phyloP scores from a whole-genome alignment of 2,113 vertebrate genomes.

The Herpailurus yagouaroundi region DNA sequence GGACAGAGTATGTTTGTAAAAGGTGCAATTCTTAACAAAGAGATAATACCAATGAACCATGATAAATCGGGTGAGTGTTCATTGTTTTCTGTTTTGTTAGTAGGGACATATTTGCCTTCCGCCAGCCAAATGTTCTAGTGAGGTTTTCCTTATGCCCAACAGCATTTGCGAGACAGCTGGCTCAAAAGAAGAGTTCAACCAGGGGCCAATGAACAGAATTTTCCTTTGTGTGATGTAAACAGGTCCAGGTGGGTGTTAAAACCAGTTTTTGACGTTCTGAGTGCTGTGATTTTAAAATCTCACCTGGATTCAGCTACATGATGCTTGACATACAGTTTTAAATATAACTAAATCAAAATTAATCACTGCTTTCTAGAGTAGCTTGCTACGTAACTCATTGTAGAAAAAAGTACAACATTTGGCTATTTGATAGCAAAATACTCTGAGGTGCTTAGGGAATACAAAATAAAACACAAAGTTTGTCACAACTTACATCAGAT shows the following conservation, averaged over 20 bases:
- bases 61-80: neutral
- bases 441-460: neutral
- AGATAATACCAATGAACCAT: neutral
- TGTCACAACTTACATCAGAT: conserved; percentile 94
- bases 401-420: neutral
- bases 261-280: neutral
- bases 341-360: neutral
- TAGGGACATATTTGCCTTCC: neutral
- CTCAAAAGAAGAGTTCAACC: conserved; percentile 2
- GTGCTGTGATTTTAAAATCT: neutral
- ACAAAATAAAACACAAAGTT: neutral
- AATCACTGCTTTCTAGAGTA: neutral
- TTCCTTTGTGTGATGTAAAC: conserved; percentile 44
- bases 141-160: conserved; percentile 26
- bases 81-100: neutral
- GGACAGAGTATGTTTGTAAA: neutral
- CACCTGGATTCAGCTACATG: neutral
- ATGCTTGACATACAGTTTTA: neutral
- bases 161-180: conserved; percentile 1
- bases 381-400: neutral
- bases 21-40: neutral
- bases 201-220: conserved; percentile 33
- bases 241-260: neutral
- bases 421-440: neutral
- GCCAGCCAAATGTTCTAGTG: conserved; percentile 31